Evolutionary conservation across 2,888 invertebrate species (phyloP), one percentile per base, ranked within the genome.

Genomic region (Coecobrya sp.): DNA sequence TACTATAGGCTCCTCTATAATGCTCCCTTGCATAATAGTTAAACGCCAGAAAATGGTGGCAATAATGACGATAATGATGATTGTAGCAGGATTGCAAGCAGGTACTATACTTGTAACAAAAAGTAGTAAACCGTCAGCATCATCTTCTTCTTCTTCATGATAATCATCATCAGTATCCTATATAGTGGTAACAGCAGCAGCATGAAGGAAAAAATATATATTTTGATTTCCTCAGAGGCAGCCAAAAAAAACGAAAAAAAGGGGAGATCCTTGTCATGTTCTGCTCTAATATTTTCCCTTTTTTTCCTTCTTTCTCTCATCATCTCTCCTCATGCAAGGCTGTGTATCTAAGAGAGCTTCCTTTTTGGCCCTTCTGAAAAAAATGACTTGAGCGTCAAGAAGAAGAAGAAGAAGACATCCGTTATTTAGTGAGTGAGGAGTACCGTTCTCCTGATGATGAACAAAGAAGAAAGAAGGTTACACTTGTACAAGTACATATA

Each of bases 261-360:
- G 81, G 84, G 81, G 84, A 91, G 91, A 91, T 92, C 87, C 88
- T 88, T 88, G 92, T 92, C 92, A 92, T 87, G 92, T 93, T 92
- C 92, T 89, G 89, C 89, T 93, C 93, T 92, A 90, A 90, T 91
- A 91, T 92, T 92, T 91, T 93, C 92, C 89, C 86, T 92, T 86
- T 92, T 92, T 93, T 89, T 86, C 81, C 59, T 89, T 59, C 76
- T 90, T 65, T 89, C 70, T 87, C 81, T 88, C 70, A 49, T 49
- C 68, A 79, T 86, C 76, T 27, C 11, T 55, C 73, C 3, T n/a
- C 55, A 73, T 85, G 49, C 62, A 59, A 62, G 76, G 49, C 49
- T 27, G 62, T n/a, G 49, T 16, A n/a, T n/a, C n/a, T n/a, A n/a
- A 30, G n/a, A 86, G 65, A 55, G 91, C 79, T 86, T 86, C 81